phyloP scores from a whole-genome alignment of 2,888 invertebrate genomes.

The Ganaspis brasiliensis region DNA sequence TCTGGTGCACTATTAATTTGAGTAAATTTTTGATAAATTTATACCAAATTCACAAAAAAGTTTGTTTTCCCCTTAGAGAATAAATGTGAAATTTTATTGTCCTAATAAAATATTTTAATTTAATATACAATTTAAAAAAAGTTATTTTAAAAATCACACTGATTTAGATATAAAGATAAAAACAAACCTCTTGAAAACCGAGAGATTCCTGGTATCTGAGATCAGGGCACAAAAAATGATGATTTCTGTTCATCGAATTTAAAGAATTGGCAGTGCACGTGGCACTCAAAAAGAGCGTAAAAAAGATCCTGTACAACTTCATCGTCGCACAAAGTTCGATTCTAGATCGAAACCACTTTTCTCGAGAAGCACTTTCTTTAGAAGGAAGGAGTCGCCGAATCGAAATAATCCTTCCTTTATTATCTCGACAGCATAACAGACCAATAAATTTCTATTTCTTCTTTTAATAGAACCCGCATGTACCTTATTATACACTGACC shows the following conservation, averaged over 20 bases:
- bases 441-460: not conserved
- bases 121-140: too few species aligned
- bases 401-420: slow-evolving; percentile 31
- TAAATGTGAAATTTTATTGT: too few species aligned
- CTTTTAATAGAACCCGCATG: slow-evolving; percentile 11
- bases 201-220: not conserved
- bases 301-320: slow-evolving; percentile 35
- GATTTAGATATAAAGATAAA: not conserved
- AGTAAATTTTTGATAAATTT: too few species aligned
- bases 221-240: slow-evolving; percentile 12
- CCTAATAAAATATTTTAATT: too few species aligned
- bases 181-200: slow-evolving; percentile 26
- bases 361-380: not conserved
- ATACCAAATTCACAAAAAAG: too few species aligned
- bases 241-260: slow-evolving; percentile 16
- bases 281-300: slow-evolving; percentile 23
- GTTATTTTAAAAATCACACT: too few species aligned
- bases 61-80: too few species aligned
- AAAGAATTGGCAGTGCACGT: slow-evolving; percentile 21
- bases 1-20: too few species aligned
- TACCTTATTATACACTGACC: slow-evolving; percentile 18
- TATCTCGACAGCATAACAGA: slow-evolving; percentile 34
- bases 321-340: slow-evolving; percentile 36
- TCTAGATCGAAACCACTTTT: slow-evolving; percentile 29
- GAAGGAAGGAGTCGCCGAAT: not conserved